A percentile compares a stretch with the other conserved stretches of the same genome.
Conservation (phyloP, 2,113 vertebrate species). For the Verasper variegatus region DNA sequence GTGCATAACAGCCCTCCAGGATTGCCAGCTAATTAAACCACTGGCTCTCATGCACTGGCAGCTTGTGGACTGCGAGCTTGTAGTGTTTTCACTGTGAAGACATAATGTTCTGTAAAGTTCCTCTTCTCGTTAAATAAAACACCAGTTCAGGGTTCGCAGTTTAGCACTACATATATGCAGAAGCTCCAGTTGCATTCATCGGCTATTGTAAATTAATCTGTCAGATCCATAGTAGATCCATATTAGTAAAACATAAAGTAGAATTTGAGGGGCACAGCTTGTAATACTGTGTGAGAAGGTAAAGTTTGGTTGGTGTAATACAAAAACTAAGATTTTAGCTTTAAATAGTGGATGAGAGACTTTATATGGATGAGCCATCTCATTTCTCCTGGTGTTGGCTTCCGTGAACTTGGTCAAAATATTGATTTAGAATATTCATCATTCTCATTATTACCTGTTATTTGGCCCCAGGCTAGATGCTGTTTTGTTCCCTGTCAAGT, state of each 20-base stretch:
- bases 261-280: too few relatives aligned
- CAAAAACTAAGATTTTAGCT: too few relatives aligned
- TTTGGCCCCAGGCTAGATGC: not conserved
- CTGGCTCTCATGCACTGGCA: not conserved
- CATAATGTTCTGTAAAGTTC: not conserved
- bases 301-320: too few relatives aligned
- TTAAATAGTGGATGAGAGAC: not conserved
- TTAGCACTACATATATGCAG: too few relatives aligned
- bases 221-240: not conserved
- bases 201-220: not conserved
- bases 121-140: not conserved
- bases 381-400: too few relatives aligned
- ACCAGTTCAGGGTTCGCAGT: not conserved
- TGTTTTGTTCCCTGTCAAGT: not conserved
- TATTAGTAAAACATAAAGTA: too few relatives aligned
- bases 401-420: too few relatives aligned
- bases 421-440: not conserved
- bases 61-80: not conserved
- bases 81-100: conserved; percentile 2
- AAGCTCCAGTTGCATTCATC: not conserved
- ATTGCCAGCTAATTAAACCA: not conserved
- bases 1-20: not conserved
- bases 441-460: not conserved
- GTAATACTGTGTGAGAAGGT: too few relatives aligned
- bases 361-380: not conserved